Conservation (phyloP, 1,140 invertebrate genomes). For the Drosophila sulfurigaster region DNA sequence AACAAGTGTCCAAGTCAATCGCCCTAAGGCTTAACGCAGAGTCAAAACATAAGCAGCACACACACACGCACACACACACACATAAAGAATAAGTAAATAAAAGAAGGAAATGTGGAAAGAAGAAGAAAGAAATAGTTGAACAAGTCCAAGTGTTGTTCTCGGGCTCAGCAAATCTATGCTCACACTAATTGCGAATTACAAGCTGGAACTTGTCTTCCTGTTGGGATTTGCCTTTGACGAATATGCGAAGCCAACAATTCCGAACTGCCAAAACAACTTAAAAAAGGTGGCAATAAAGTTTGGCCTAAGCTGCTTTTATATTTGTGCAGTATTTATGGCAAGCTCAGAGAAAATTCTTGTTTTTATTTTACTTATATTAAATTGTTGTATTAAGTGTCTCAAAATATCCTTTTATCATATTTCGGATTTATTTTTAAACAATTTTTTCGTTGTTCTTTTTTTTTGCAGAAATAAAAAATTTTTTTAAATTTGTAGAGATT, state of each 20-base stretch:
- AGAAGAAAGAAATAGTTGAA: background rate
- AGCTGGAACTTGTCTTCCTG: conserved; percentile 12
- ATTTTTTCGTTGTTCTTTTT: too few relatives aligned
- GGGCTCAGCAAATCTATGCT: conserved; percentile 3
- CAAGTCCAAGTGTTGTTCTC: background rate
- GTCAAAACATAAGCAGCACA: conserved; percentile 7
- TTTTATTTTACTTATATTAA: too few relatives aligned
- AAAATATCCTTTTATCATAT: too few relatives aligned
- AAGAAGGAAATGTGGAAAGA: background rate
- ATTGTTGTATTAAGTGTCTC: too few relatives aligned
- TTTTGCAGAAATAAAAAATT: too few relatives aligned
- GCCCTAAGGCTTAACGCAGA: conserved; percentile 3
- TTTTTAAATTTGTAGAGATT: too few relatives aligned
- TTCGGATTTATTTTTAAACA: too few relatives aligned
- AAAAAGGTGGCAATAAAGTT: background rate
- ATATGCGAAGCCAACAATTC: background rate
- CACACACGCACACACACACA: background rate
- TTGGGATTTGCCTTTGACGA: background rate
- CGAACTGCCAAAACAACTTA: background rate
- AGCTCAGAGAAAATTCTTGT: too few relatives aligned
- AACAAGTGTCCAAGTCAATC: conserved; percentile 26
- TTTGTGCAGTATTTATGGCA: too few relatives aligned
- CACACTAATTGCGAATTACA: conserved; percentile 36
- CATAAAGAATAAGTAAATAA: background rate
- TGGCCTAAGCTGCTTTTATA: background rate